phyloP scores from a whole-genome alignment of 1,140 invertebrate genomes.

The Mamestra configurata region DNA sequence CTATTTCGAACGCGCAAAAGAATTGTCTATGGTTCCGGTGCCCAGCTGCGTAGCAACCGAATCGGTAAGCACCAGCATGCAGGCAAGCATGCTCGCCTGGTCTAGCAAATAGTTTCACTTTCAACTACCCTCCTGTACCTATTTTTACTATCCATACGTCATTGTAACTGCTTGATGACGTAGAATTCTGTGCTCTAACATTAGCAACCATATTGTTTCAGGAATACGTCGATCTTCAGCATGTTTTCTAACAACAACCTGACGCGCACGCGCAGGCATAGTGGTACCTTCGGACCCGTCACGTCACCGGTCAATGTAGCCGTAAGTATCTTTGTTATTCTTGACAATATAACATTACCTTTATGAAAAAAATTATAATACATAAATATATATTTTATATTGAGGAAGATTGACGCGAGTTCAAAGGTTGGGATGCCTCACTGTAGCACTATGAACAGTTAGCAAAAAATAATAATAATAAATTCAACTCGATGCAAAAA shows the following conservation, averaged over 20 bases:
- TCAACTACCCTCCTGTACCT: too few species aligned
- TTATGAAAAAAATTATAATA: neutral
- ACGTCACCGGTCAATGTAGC: slow-evolving; percentile 82
- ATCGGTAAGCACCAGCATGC: too few species aligned
- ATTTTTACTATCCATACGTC: too few species aligned
- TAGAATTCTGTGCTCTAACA: neutral
- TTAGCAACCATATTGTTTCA: slow-evolving; percentile 63
- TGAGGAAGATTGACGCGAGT: neutral
- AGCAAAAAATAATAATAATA: neutral
- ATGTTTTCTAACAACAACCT: slow-evolving; percentile 84
- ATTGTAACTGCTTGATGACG: too few species aligned
- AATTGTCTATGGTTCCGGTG: too few species aligned
- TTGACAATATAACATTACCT: neutral
- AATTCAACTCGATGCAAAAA: too few species aligned
- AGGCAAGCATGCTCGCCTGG: too few species aligned
- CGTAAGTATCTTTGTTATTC: slow-evolving; percentile 76
- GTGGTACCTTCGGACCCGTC: slow-evolving; percentile 93
- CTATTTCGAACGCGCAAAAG: too few species aligned
- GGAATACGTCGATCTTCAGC: slow-evolving; percentile 82
- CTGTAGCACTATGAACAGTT: neutral
- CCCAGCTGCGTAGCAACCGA: too few species aligned
- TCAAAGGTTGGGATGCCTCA: neutral
- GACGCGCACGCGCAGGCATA: slow-evolving; percentile 92
- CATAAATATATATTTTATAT: too few species aligned
- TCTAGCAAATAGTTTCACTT: too few species aligned